phyloP scores from a whole-genome alignment of 2,888 invertebrate genomes.

The Oegoconia quadripuncta region DNA sequence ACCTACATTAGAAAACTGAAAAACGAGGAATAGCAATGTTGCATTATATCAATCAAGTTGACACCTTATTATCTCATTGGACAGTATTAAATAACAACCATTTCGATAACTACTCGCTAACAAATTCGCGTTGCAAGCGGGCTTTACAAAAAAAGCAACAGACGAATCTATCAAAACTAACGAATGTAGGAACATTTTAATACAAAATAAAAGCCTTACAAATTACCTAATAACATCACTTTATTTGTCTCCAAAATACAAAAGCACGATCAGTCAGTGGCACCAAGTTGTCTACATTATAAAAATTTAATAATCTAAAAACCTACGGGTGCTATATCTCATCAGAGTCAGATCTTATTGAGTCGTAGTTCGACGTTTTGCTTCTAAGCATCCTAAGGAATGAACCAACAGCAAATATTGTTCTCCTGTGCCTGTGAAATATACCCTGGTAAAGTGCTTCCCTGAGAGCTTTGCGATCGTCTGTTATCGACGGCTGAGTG shows the following conservation, averaged over 20 bases:
- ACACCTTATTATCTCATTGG: neutral
- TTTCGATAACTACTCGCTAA: neutral
- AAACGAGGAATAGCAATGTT: constrained; percentile 1
- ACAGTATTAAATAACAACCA: neutral
- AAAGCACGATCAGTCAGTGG: constrained; percentile 71
- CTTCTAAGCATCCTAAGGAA: constrained; percentile 86
- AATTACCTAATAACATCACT: constrained; percentile 47
- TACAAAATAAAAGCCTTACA: constrained; percentile 57
- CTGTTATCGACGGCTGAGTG: constrained; percentile 68
- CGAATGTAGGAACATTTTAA: constrained; percentile 71
- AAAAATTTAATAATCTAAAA: constrained; percentile 39
- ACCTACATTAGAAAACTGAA: too few relatives aligned
- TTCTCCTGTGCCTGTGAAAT: constrained; percentile 86
- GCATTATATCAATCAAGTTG: neutral
- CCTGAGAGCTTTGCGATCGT: constrained; percentile 83
- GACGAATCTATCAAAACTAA: constrained; percentile 41
- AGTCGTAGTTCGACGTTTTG: constrained; percentile 87
- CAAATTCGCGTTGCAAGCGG: constrained; percentile 32
- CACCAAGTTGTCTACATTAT: constrained; percentile 53
- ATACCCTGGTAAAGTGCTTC: constrained; percentile 88
- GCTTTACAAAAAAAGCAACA: constrained; percentile 30
- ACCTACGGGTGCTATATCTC: constrained; percentile 67
- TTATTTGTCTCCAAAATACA: constrained; percentile 38
- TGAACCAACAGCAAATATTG: constrained; percentile 87
- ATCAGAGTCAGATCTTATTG: constrained; percentile 81